These are phyloP conservation scores for Odontocolon sp. DNA, from an alignment of 2,888 invertebrate genomes.

Conservation along the genomic window DNA sequence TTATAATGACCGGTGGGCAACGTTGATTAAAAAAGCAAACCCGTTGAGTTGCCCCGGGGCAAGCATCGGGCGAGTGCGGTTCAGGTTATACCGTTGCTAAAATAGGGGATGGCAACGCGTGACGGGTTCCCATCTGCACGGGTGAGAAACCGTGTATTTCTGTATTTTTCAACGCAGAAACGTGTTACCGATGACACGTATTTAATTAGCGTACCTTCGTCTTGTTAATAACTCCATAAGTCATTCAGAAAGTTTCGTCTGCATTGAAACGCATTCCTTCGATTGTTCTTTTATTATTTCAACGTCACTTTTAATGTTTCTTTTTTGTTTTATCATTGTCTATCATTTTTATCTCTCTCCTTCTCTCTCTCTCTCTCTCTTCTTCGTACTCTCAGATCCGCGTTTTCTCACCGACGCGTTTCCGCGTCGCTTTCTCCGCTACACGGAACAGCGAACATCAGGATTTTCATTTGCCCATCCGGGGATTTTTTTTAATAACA, in stretches of 20 bases:
- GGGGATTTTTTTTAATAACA: conserved; percentile 63
- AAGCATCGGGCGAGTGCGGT: no score
- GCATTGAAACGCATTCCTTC: not conserved
- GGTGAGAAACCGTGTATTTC: conserved; percentile 25
- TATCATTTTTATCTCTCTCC: not conserved
- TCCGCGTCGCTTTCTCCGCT: not conserved
- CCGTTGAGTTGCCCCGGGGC: conserved; percentile 44
- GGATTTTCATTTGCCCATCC: conserved; percentile 63
- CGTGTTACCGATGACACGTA: conserved; percentile 51
- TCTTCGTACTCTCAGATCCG: not conserved
- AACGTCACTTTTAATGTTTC: not conserved
- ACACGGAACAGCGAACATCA: conserved; percentile 44
- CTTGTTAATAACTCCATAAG: conserved; percentile 38
- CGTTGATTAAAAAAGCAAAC: conserved; percentile 76
- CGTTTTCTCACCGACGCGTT: not conserved
- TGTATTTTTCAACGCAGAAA: conserved; percentile 15
- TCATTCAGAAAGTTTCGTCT: conserved; percentile 23
- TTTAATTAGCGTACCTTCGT: conserved; percentile 53
- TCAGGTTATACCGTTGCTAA: no score
- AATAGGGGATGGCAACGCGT: not conserved
- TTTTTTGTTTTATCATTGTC: not conserved
- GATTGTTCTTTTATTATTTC: not conserved
- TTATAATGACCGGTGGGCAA: conserved; percentile 74
- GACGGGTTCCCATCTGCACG: conserved; percentile 7
- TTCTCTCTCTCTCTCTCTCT: not conserved